phyloP scores from a whole-genome alignment of 2,888 invertebrate genomes.

The Gastrophysa polygoni region DNA sequence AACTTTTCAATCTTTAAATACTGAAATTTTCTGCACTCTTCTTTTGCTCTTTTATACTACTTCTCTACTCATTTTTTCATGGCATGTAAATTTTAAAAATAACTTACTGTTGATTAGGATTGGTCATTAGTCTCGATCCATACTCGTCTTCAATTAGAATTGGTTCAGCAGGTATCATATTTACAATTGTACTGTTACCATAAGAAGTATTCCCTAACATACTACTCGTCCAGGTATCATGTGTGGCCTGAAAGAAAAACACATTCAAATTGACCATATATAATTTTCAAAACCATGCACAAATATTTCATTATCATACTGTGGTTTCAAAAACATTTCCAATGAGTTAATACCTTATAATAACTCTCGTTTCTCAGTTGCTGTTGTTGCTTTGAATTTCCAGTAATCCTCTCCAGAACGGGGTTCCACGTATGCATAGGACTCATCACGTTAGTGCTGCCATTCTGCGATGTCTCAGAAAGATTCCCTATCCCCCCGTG shows the following conservation, averaged over 20 bases:
- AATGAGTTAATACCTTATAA: constrained; percentile 86
- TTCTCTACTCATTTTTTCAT: too few species aligned
- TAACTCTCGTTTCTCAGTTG: constrained; percentile 88
- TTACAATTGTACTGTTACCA: constrained; percentile 62
- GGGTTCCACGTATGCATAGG: constrained; percentile 80
- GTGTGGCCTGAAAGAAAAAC: constrained; percentile 62
- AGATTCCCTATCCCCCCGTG: constrained; percentile 34
- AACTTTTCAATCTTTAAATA: too few species aligned
- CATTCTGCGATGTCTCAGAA: constrained; percentile 11
- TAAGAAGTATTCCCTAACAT: constrained; percentile 55
- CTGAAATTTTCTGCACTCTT: too few species aligned
- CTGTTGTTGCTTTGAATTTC: constrained; percentile 57
- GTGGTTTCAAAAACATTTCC: too few species aligned
- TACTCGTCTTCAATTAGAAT: constrained; percentile 65
- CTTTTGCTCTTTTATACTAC: too few species aligned
- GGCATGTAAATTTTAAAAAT: neutral
- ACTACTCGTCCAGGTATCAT: constrained; percentile 63
- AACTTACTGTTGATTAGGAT: constrained; percentile 51
- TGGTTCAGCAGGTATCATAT: constrained; percentile 57
- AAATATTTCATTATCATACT: too few species aligned
- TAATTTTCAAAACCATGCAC: too few species aligned
- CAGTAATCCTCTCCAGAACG: constrained; percentile 85
- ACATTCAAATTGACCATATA: too few species aligned
- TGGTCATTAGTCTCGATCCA: constrained; percentile 54
- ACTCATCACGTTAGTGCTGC: constrained; percentile 52